Evolutionary conservation across 1,140 invertebrate genomes (phyloP), one percentile per base, ranked within the genome.

Genomic region (Zaprionus tsacasi): DNA sequence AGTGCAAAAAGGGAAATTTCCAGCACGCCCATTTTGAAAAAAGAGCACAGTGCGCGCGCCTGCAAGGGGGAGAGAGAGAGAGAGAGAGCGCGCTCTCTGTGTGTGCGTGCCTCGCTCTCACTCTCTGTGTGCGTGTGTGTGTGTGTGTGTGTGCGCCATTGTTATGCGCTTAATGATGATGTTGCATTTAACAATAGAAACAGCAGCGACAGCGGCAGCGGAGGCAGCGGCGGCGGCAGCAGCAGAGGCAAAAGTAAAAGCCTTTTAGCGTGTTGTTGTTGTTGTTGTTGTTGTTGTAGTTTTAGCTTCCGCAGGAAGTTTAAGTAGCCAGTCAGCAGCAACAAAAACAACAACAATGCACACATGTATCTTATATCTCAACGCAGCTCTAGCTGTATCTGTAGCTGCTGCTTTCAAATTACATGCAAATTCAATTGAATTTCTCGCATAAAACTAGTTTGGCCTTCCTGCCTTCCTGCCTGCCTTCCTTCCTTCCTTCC

Each of bases 161-260:
- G 83, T 88, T 88, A 89, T 70, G 85, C 74, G 70, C 80, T 89
- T 88, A 88, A 88, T 89, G 85, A 88, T 88, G 83, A 88, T 88
- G 83, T 88, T 88, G 85, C 80, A 82, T 87, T 86, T 76, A 86
- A 85, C 82, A 85, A 80, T 63, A 76, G 50, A 52, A 65, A 35
- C 78, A 78, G 69, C 76, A 79, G 68, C 40, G 68, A 72, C 61
- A 73, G 40, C 43, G 70, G 40, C 59, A 55, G 45, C 50, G 56
- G 59, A 55, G 60, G 59, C 56, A 54, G 17, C 25, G 50, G 15
- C 52, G 59, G n/a, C 40, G 56, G 21, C 21, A 2, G 21, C 21
- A 2, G 21, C 21, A 25, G 30, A 35, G 17, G 21, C 6, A 48
- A 52, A 76, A 80, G 85, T 78, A 78, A 87, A 87, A 81, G 61